phyloP scores from a whole-genome alignment of 2,797 vertebrate species.

The Phataginus tricuspis region DNA sequence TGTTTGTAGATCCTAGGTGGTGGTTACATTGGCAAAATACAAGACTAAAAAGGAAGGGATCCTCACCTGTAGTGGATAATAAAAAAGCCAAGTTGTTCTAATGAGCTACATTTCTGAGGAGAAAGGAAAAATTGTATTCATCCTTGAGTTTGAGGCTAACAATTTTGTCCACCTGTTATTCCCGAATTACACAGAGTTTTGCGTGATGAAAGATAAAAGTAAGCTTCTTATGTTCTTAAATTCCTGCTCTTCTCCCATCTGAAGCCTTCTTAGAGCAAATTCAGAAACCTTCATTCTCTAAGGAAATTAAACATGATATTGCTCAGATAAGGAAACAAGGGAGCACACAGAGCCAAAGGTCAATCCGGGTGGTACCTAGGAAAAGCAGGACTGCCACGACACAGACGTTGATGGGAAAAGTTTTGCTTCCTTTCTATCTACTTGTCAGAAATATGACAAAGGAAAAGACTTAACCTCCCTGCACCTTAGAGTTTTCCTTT shows the following conservation, averaged over 20 bases:
- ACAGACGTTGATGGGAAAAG: not conserved
- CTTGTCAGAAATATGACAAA: not conserved
- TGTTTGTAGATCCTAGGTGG: not conserved
- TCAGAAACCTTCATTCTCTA: not conserved
- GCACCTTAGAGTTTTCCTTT: not conserved
- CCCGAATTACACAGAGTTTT: not conserved
- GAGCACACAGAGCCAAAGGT: not conserved
- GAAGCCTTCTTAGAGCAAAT: not conserved
- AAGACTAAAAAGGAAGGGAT: not conserved
- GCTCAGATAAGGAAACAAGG: not conserved
- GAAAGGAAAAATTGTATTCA: not conserved
- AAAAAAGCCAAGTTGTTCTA: not conserved
- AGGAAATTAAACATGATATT: constrained; percentile 38
- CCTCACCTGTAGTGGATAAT: not conserved
- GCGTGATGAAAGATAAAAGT: not conserved
- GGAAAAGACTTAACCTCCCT: not conserved
- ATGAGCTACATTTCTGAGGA: not conserved
- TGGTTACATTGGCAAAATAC: not conserved
- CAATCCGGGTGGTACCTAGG: not conserved
- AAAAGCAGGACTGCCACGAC: too few relatives aligned
- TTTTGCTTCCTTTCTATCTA: not conserved
- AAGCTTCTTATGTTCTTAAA: not conserved
- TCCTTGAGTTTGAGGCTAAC: not conserved
- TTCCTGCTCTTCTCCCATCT: not conserved
- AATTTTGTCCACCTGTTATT: not conserved